Conservation (phyloP, 92 coral and sea anemone species). For the Zoanthus solanderi region DNA sequence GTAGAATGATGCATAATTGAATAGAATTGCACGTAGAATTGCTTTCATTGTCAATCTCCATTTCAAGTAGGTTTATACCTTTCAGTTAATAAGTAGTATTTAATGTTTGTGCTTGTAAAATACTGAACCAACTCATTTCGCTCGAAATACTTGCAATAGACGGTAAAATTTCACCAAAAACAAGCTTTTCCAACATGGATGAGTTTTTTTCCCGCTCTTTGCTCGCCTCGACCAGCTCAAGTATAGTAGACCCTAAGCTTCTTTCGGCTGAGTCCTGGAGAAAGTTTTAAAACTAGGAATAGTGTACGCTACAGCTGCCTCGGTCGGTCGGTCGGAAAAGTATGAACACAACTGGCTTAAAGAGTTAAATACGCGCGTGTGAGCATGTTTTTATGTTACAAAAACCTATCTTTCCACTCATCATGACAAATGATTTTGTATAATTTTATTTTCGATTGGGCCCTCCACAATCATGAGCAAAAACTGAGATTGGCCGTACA, state of each 20-base stretch:
- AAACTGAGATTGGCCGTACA: neutral
- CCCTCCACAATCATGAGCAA: conserved; percentile 1
- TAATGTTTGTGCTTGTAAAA: neutral
- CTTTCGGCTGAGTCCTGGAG: neutral
- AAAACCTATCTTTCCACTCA: neutral
- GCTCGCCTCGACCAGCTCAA: too few species aligned
- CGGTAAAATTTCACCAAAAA: neutral
- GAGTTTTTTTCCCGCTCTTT: neutral
- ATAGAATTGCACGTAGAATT: neutral
- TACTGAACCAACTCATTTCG: neutral
- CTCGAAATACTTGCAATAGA: too few species aligned
- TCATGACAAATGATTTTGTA: neutral
- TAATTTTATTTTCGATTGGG: neutral
- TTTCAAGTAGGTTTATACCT: neutral
- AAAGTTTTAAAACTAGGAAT: neutral
- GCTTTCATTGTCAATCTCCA: neutral
- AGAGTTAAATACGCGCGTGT: neutral
- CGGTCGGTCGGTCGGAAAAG: neutral
- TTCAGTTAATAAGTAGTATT: neutral
- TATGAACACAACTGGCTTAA: neutral
- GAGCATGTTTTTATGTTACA: neutral
- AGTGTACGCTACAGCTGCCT: neutral
- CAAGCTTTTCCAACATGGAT: neutral
- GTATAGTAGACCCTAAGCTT: neutral
- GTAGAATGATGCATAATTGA: too few species aligned